These are phyloP conservation scores for Benthosema pterotum DNA, from an alignment of 2,797 vertebrate genomes.

Conservation along the genomic window DNA sequence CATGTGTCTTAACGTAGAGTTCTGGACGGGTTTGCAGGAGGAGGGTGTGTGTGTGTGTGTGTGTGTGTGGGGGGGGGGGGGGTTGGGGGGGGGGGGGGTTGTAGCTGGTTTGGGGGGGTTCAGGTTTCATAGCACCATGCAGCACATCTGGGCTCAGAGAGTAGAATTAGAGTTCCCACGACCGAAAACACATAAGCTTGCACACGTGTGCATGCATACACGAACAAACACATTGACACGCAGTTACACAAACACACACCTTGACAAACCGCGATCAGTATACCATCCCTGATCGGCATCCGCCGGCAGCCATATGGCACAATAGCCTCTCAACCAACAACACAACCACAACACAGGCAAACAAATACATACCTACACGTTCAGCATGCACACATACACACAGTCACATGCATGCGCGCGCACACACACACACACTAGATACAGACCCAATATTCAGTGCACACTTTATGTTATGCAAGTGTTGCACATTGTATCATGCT, in stretches of 20 bases:
- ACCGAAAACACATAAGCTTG: constrained; percentile 64
- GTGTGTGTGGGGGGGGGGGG: constrained; percentile 27
- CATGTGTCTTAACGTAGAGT: constrained; percentile 85
- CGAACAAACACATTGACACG: constrained; percentile 43
- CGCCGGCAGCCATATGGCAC: constrained; percentile 22
- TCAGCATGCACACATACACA: not conserved
- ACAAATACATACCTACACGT: constrained; percentile 1
- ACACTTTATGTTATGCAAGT: constrained; percentile 46
- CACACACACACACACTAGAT: constrained; percentile 15
- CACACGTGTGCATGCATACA: constrained; percentile 16
- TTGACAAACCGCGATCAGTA: constrained; percentile 51
- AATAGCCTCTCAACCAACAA: constrained; percentile 2
- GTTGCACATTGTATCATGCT: constrained; percentile 48
- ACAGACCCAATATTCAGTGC: constrained; percentile 8
- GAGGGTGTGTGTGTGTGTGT: constrained; percentile 44
- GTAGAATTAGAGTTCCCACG: constrained; percentile 82
- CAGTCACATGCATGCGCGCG: not conserved
- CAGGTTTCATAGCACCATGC: constrained; percentile 81
- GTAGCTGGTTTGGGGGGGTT: constrained; percentile 49
- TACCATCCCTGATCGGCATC: constrained; percentile 42
- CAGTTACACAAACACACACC: constrained; percentile 49
- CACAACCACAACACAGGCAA: constrained; percentile 22
- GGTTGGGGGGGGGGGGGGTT: constrained; percentile 7
- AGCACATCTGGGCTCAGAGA: constrained; percentile 79
- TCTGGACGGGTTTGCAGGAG: constrained; percentile 80